Base-by-base conservation (phyloP, 1,140 invertebrate genomes). In the Sarcophaga bullata region DNA sequence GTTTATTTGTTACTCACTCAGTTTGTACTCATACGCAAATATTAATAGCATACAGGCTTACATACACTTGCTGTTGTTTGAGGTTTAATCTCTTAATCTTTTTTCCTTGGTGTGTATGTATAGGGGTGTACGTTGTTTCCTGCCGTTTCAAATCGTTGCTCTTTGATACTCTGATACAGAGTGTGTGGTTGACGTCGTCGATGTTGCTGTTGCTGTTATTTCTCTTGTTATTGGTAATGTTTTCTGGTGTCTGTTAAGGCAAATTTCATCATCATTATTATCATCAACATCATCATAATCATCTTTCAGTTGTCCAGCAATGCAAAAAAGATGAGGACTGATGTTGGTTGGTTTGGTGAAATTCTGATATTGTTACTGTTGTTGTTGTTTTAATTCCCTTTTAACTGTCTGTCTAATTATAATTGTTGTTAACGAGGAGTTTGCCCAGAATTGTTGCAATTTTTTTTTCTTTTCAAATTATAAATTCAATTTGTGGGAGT, bases 81-180 rank as follows among this genome's bases (percentile, higher is more conserved):
- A 25, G 75, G 75, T 78, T 78, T 78, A 78, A 78, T 78, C 75
- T 78, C 52, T 52, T 25, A 48, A 48, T 19, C 52, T 78, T 72
- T 17, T 72, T 72, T 25, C 62, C 62, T 72, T 72, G 62, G 5
- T 68, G 58, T 68, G 15, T 10, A 15, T 72, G 62, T 37, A 50
- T 76, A 50, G 75, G 48, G 46, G 58, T 62, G 1, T 72, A 2
- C 37, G 75, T 19, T 25, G 62, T 19, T 68, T 68, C 62, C 62
- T 68, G 62, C 62, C 19, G 62, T 68, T 68, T 19, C 19, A 37
- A 19, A 68, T 68, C 62, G 62, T 68, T 68, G 62, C 19, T 68
- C 17, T 25, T 37, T 68, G 62, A 19, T 68, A 19, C 54, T 58
- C 6, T 52, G 50, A 10, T 52, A 6, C 13, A 10, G 50, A 10